Base-by-base conservation (phyloP, 2,113 vertebrate genomes). In the Agelaius tricolor region DNA sequence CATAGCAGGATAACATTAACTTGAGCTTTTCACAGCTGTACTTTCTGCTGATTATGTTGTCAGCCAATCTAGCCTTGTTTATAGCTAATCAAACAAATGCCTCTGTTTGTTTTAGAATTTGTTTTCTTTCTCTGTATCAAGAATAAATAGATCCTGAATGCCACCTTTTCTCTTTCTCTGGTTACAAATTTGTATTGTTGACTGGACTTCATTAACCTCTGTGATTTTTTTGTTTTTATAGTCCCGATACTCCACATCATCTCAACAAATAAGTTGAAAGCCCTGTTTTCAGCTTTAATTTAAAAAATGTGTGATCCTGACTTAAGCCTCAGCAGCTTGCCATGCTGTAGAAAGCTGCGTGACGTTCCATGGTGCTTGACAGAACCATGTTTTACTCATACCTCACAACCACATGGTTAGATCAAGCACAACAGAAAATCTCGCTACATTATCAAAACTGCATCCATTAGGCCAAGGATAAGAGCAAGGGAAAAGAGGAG, bases 381-480 rank as follows among this genome's bases (percentile, higher is more conserved):
- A 98, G 99, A 99, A 99, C 99, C 99, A 99, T 99, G 99, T 99
- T 99, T 99, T 99, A 99, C 99, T 99, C 98, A 98, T 99, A 99
- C 99, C 99, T 99, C 97, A 98, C 98, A 99, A 99, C 98, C 99
- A 99, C 99, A 99, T 99, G 99, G 99, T 99, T 99, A 99, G 99
- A 99, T 99, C 99, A 99, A 99, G 99, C 99, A 99, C 99, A 99
- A 99, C 99, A 99, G 99, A 99, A 99, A 99, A 99, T 99, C 99
- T 99, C 99, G 99, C 99, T 98, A 92, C 97, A 92, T 97, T 97
- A 98, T 97, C 98, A 98, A 98, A 98, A 99, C 98, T 98, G 99
- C 99, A 99, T 99, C 99, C 98, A 98, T 98, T 98, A 99, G 98
- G 98, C 98, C 98, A 98, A 97, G 98, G 98, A 98, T 84, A 97